These are phyloP conservation scores for Laspeyria flexula DNA, from an alignment of 2,888 invertebrate genomes.

Conservation along the genomic window DNA sequence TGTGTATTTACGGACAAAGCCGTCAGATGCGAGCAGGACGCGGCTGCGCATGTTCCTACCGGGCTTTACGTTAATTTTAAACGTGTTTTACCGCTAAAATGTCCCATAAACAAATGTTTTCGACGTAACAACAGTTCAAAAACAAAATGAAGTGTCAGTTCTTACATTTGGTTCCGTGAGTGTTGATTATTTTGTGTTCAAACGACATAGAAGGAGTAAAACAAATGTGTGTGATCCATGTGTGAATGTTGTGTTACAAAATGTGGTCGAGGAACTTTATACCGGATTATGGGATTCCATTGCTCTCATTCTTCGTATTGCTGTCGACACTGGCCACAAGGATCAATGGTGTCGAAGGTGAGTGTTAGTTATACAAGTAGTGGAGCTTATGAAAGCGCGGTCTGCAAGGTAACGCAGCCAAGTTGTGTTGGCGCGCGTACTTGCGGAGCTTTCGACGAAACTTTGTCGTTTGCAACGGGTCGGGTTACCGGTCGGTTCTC, in stretches of 20 bases:
- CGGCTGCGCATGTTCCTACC: conserved; percentile 83
- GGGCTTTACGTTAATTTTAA: conserved; percentile 72
- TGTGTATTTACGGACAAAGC: conserved; percentile 86
- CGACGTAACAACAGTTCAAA: conserved; percentile 78
- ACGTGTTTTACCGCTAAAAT: conserved; percentile 85
- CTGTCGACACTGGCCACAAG: conserved; percentile 77
- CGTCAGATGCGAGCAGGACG: conserved; percentile 86
- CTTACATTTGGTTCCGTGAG: conserved; percentile 85
- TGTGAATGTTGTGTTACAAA: conserved; percentile 87
- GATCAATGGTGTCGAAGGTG: conserved; percentile 86
- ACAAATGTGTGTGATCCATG: conserved; percentile 86
- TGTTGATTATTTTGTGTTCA: conserved; percentile 77
- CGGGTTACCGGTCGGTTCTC: conserved; percentile 78
- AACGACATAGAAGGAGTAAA: conserved; percentile 81
- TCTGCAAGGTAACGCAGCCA: conserved; percentile 61
- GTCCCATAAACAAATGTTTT: conserved; percentile 71
- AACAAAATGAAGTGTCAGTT: conserved; percentile 86
- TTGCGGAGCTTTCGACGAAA: conserved; percentile 62
- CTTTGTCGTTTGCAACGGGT: conserved; percentile 58
- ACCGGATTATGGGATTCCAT: conserved; percentile 89
- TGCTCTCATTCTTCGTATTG: conserved; percentile 78
- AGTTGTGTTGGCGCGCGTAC: conserved; percentile 56
- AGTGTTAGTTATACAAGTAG: conserved; percentile 68
- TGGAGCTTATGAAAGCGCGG: conserved; percentile 82
- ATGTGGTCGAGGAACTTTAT: conserved; percentile 89